Conservation (phyloP, 2,113 vertebrate genomes). For the Mormoops blainvillei region DNA sequence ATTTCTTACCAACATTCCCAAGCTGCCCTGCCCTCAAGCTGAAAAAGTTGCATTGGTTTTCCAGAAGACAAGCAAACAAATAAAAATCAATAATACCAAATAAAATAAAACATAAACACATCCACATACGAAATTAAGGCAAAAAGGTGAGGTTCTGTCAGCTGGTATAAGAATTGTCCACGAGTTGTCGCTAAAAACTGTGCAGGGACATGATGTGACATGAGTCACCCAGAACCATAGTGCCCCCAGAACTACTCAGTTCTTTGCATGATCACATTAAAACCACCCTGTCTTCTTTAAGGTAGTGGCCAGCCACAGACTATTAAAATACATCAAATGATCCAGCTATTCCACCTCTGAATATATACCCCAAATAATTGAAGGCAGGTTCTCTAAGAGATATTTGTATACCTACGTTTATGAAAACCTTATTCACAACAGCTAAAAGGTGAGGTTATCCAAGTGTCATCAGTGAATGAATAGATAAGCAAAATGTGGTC, state of each 20-base stretch:
- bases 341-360: neutral
- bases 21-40: neutral
- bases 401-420: neutral
- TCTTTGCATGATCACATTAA: neutral
- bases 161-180: neutral
- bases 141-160: neutral
- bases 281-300: neutral
- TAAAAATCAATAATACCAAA: neutral
- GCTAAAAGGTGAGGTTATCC: neutral
- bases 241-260: accelerated
- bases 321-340: neutral
- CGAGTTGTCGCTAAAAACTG: neutral
- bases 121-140: neutral
- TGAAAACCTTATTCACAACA: neutral
- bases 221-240: neutral
- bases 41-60: neutral
- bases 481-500: neutral
- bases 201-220: too few relatives aligned
- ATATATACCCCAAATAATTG: neutral
- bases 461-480: neutral
- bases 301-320: too few relatives aligned
- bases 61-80: neutral
- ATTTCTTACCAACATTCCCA: neutral
- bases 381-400: neutral
- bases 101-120: neutral